Conservation (phyloP, 2,113 vertebrate species). For the Petromus typicus region DNA sequence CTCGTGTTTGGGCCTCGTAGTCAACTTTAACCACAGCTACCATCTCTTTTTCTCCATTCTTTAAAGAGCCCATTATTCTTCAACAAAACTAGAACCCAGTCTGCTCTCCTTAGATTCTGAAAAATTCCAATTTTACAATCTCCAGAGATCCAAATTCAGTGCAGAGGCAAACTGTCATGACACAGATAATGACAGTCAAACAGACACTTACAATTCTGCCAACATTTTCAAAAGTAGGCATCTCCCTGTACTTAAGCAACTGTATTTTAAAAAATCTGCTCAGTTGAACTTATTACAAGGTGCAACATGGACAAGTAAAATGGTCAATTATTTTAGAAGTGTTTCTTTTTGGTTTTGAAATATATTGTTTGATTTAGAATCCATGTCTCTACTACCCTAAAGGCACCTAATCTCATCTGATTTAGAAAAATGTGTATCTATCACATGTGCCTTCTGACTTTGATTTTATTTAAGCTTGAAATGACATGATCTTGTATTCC, state of each 20-base stretch:
- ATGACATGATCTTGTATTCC: conserved; percentile 21
- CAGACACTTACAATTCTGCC: neutral
- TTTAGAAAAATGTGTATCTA: neutral
- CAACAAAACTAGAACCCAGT: neutral
- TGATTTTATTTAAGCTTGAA: conserved; percentile 54
- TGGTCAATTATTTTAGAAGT: neutral
- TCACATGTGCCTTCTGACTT: neutral
- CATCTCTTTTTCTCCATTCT: conserved; percentile 24
- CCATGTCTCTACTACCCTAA: neutral
- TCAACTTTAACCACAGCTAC: neutral
- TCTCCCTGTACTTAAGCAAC: neutral
- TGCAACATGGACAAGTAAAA: conserved; percentile 22
- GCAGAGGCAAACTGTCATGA: neutral
- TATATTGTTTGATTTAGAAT: neutral
- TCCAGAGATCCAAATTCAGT: neutral
- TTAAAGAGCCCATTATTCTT: neutral
- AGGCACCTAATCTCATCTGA: neutral
- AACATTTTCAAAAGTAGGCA: neutral
- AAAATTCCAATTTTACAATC: conserved; percentile 25
- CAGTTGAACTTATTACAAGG: conserved; percentile 45
- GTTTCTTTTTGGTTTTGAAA: conserved; percentile 51
- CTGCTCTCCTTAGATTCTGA: conserved; percentile 1
- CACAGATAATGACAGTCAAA: neutral
- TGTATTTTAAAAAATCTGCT: neutral
- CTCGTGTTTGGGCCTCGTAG: neutral